Base-by-base conservation (phyloP, 1,140 invertebrate species). In the Acyrthosiphon pisum region DNA sequence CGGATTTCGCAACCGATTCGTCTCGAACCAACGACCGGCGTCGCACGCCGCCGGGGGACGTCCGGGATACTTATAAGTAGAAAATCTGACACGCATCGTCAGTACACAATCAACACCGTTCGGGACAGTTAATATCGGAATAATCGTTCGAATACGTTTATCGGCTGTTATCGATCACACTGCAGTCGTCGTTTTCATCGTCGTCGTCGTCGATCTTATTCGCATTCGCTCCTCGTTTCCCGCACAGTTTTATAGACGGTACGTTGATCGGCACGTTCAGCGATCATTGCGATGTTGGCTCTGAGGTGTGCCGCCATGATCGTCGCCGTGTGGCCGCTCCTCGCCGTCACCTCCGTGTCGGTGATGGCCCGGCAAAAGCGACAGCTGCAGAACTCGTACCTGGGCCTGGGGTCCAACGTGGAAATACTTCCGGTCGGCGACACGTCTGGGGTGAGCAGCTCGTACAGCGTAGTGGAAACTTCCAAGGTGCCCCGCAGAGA, bases 381-480 rank as follows among this genome's bases (percentile, higher is more conserved):
- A 23, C 91, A 93, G 48, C 37, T 93, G 46, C 48, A 83, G 26
- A 93, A 93, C 48, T 30, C 46, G 23, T 93, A 93, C 48, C 0
- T 35, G 26, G 91, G 91, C n/a, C 6, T 93, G 46, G 91, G 91
- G 0, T 30, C 76, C 23, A 84, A 93, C 35, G 91, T 93, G 46
- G 91, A 93, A 46, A 93, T 93, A 44, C 48, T 93, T 35, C 91
- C 91, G 26, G 91, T 84, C 0, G 91, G 91, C 26, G 91, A 93
- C 37, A 84, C 68, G 6, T 86, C 91, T 7, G 91, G 91, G 1
- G 90, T 93, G 30, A 76, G 90, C n/a, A 93, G 93, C 41, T 92
- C 90, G n/a, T 93, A 93, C 91, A 93, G 93, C 35, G 30, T 93
- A 44, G 93, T 93, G 11, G 93, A 93, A 48, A 93, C 93, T 8